Base-by-base conservation (phyloP, 2,113 vertebrate species). In the Struthio camelus region DNA sequence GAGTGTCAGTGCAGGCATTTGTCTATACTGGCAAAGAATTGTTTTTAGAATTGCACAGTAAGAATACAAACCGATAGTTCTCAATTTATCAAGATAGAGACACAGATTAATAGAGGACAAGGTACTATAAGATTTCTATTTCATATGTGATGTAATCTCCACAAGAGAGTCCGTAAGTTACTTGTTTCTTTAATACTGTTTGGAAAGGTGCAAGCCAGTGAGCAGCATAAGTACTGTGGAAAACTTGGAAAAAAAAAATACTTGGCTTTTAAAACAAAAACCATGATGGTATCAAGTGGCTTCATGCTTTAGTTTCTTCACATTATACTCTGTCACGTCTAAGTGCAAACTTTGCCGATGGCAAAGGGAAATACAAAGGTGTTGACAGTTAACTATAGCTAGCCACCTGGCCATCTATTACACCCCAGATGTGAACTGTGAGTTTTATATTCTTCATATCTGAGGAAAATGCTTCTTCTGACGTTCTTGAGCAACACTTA, bases 271-370 rank as follows among this genome's bases (percentile, higher is more conserved):
- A 50, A 80, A 90, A 77, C 50, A 73, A 30, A 80, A 87, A 75
- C 64, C 71, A 70, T 83, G 85, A 94, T 46, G 77, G 80, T 90
- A 92, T 94, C 95, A 90, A 95, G 84, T 91, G 71, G 75, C 84
- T 89, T 95, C 80, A 87, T 92, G 75, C 82, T 94, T 96, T 94
- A 95, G 91, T 91, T 96, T 96, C 91, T 93, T 87, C 97, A 95
- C 89, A 5, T 94, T 97, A 94, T 94, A 94, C 87, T 97, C 95
- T 53, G 36, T 95, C 95, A 96, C 91, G 92, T 96, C 94, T 85
- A 93, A 94, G 95, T 96, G 97, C 89, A 97, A 96, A 97, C 93
- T 96, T 96, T 95, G 97, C 95, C 82, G 40, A 96, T 94, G 94
- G 96, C 95, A 96, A 96, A 96, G 95, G 96, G 81, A 96, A 96